Evolutionary conservation across 1,140 invertebrate species (phyloP), one percentile per base, ranked within the genome.

Genomic region (Teleopsis dalmanni): DNA sequence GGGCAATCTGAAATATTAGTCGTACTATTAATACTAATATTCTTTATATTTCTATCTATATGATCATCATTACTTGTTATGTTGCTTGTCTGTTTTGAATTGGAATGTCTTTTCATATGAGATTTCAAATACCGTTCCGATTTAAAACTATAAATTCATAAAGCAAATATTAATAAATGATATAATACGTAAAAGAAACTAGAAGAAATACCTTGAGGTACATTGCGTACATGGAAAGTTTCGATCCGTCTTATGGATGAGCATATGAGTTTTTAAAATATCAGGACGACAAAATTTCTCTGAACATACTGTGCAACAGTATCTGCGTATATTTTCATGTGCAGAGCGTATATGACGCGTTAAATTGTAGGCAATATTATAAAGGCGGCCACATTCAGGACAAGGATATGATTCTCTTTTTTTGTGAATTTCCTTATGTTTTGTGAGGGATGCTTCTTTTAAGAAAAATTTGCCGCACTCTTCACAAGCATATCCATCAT

Each of bases 321-420:
- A 46, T 16, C 6, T 25, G 3, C n/a, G 18, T 11, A 22, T n/a
- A 11, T 25, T 11, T 21, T 29, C 11, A 21, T 50, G 49, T 4
- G n/a, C 26, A 3, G 14, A 16, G 4, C 21, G 18, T 31, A 46
- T 40, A 22, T 50, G 49, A 1, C 49, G 25, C 4, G 11, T 21
- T 18, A 50, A 31, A 41, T 50, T 50, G 22, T 22, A n/a, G 19
- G 22, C 23, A 8, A 3, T n/a, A 13, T 33, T 42, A 50, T 40
- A 50, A 4, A 7, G 16, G 8, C 36, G 25, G n/a, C 16, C 14
- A 33, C 49, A 50, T 11, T 40, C 18, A 6, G 35, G 9, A 38
- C 49, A 50, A 3, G 33, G 11, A 1, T 19, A 14, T 9, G 23
- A n/a, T 5, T 16, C 16, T 4, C 18, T 19, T 1, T 40, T 33